Evolutionary conservation across 2,113 vertebrate species (phyloP).

Genomic region (Carlito syrichta): DNA sequence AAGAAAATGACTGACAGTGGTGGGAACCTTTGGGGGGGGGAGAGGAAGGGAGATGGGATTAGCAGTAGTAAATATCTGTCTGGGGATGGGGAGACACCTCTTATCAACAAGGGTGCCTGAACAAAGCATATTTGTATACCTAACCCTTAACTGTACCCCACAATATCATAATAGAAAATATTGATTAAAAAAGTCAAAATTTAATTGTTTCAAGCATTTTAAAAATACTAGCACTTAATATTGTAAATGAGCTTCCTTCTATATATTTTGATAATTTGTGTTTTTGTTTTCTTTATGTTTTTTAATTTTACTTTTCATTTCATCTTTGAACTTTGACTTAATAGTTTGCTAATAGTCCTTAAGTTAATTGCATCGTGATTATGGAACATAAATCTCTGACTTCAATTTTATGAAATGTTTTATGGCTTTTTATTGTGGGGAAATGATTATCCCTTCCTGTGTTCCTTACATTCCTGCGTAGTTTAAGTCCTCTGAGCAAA

Average conservation of each 20-base stretch:
- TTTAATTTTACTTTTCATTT: neutral
- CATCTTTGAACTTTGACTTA: neutral
- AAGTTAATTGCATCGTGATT: neutral
- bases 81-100: too few relatives aligned
- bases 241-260: neutral
- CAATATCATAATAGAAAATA: too few relatives aligned
- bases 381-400: neutral
- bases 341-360: neutral
- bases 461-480: neutral
- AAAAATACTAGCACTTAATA: neutral
- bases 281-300: neutral
- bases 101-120: too few relatives aligned
- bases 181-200: too few relatives aligned
- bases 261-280: neutral
- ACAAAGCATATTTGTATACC: too few relatives aligned
- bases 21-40: too few relatives aligned
- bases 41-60: too few relatives aligned
- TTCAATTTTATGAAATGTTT: neutral
- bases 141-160: too few relatives aligned
- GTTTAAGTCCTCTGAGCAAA: neutral
- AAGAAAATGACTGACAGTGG: too few relatives aligned
- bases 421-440: neutral
- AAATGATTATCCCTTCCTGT: neutral
- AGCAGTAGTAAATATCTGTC: too few relatives aligned
- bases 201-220: too few relatives aligned